A percentile compares a stretch with the other conserved stretches of the same genome.
Evolutionary conservation across 2,797 vertebrate genomes (phyloP).

Genomic region (Nothura maculosa): DNA sequence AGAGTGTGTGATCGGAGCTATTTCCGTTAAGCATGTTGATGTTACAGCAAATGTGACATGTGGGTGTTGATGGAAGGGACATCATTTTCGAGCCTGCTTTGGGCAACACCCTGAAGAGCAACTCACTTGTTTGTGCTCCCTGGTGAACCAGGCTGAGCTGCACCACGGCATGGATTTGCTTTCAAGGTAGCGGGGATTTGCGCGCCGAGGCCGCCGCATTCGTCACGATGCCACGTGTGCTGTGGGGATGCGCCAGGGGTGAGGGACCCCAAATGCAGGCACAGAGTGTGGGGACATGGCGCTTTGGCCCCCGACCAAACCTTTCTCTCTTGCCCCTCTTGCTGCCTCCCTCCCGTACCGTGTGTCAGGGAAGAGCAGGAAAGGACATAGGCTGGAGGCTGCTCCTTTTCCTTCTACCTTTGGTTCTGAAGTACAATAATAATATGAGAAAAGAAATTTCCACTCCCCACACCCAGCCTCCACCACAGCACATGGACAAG

Average conservation of each 20-base stretch:
- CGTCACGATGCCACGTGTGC: rapidly evolving
- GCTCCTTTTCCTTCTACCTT: not conserved
- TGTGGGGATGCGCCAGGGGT: not conserved
- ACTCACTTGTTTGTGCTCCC: not conserved
- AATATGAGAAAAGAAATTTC: not conserved
- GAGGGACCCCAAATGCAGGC: not conserved
- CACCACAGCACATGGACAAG: not conserved
- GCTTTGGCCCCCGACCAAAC: not conserved
- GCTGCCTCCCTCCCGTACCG: not conserved
- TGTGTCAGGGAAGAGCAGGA: not conserved
- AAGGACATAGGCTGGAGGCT: not conserved
- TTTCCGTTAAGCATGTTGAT: slow-evolving; percentile 60
- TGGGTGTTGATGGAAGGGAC: slow-evolving; percentile 62
- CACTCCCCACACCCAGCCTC: not conserved
- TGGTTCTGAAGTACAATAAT: not conserved
- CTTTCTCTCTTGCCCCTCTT: not conserved
- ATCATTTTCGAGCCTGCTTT: slow-evolving; percentile 56
- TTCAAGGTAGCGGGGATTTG: not conserved
- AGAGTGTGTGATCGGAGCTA: not conserved
- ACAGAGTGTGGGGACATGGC: rapidly evolving
- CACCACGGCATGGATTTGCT: slow-evolving; percentile 1
- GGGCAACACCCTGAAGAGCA: slow-evolving; percentile 42
- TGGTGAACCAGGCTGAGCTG: not conserved
- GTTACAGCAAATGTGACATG: slow-evolving; percentile 63
- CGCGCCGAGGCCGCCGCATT: rapidly evolving